Conservation (phyloP, 2,888 invertebrate genomes). For the Myopa testacea region DNA sequence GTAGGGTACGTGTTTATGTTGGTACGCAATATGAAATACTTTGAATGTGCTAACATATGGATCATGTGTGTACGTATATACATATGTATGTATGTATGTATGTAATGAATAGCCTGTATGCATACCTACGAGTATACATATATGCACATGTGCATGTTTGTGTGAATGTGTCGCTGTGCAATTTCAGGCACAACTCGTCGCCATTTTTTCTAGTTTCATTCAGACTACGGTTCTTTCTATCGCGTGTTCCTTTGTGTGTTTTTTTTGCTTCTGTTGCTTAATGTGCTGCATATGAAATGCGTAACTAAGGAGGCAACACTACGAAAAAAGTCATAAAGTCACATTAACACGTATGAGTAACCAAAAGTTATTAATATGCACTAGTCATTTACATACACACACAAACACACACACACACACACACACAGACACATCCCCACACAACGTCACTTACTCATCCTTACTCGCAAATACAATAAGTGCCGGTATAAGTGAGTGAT, state of each 20-base stretch:
- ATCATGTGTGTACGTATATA: too few species aligned
- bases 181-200: background rate
- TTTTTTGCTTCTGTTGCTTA: slow-evolving; percentile 16
- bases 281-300: slow-evolving; percentile 42
- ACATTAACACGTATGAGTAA: slow-evolving; percentile 68
- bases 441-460: slow-evolving; percentile 10
- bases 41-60: too few species aligned
- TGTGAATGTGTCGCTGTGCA: too few species aligned
- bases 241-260: background rate
- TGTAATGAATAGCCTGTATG: too few species aligned
- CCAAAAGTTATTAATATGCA: slow-evolving; percentile 59
- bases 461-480: slow-evolving; percentile 42
- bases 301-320: slow-evolving; percentile 33
- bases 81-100: too few species aligned
- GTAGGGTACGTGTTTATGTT: too few species aligned
- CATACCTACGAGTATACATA: too few species aligned
- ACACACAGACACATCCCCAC: slow-evolving; percentile 32
- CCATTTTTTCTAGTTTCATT: slow-evolving; percentile 23
- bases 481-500: slow-evolving; percentile 40
- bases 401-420: slow-evolving; percentile 42
- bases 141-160: too few species aligned
- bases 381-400: slow-evolving; percentile 42
- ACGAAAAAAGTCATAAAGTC: slow-evolving; percentile 63
- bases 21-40: too few species aligned
- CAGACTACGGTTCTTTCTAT: background rate